A percentile compares a stretch with the other conserved stretches of the same genome.
phyloP scores from a whole-genome alignment of 2,797 vertebrate species.

The Apogon talboti region DNA sequence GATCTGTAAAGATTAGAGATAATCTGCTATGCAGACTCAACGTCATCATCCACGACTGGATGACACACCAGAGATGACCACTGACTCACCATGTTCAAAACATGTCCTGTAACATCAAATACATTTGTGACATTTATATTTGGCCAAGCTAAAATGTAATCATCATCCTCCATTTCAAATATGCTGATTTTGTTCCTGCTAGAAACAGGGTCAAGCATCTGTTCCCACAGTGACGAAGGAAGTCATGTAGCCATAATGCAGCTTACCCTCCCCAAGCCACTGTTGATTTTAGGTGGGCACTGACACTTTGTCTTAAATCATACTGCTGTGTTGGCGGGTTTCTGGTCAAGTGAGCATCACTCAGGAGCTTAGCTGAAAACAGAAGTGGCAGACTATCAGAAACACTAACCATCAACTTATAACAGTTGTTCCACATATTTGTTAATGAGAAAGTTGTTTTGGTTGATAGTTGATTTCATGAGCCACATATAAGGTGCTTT shows the following conservation, averaged over 20 bases:
- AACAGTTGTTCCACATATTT: constrained; percentile 32
- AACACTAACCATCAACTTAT: constrained; percentile 56
- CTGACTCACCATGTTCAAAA: constrained; percentile 19
- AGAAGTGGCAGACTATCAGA: constrained; percentile 62
- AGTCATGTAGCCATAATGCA: constrained; percentile 61
- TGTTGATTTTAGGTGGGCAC: constrained; percentile 57
- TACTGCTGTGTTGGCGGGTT: constrained; percentile 66
- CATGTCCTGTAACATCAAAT: constrained; percentile 10
- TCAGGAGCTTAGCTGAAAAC: constrained; percentile 54
- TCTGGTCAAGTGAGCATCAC: constrained; percentile 69
- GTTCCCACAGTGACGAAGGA: constrained; percentile 44
- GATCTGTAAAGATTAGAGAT: constrained; percentile 84
- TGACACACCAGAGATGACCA: constrained; percentile 65
- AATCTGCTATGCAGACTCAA: constrained; percentile 80
- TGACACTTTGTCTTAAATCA: constrained; percentile 70
- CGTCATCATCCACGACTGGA: constrained; percentile 68
- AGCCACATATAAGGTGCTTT: background rate
- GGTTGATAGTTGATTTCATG: background rate
- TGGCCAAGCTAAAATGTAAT: background rate
- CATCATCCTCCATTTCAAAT: background rate
- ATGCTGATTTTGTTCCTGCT: background rate
- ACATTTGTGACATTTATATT: background rate
- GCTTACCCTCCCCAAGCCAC: constrained; percentile 47
- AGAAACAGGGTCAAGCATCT: background rate
- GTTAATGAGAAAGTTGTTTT: constrained; percentile 10